Conservation (phyloP, 2,888 invertebrate genomes). For the Coleophora deauratella region DNA sequence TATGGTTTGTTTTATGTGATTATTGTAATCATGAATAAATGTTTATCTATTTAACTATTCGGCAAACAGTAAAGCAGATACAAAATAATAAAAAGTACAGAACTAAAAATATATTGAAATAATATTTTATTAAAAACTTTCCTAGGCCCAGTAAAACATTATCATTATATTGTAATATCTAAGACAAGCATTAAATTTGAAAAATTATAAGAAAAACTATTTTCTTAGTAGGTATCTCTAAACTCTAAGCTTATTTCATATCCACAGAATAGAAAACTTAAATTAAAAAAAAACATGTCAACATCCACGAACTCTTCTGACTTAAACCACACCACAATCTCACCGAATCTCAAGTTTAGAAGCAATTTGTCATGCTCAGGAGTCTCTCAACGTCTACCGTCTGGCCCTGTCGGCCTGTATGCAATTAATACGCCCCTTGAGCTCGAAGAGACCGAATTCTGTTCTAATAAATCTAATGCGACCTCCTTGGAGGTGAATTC, state of each 20-base stretch:
- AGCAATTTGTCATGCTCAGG: slow-evolving; percentile 30
- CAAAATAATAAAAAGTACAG: too few species aligned
- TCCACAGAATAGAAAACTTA: neutral
- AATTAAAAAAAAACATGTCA: neutral
- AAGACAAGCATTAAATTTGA: too few species aligned
- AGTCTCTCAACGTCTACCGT: slow-evolving; percentile 25
- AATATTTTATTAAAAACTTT: too few species aligned
- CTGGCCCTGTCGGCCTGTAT: slow-evolving; percentile 21
- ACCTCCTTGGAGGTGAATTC: neutral
- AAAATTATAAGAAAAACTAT: too few species aligned
- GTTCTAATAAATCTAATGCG: neutral
- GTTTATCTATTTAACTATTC: too few species aligned
- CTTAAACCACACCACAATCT: slow-evolving; percentile 11
- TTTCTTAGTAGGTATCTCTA: slow-evolving; percentile 1
- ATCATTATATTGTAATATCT: too few species aligned
- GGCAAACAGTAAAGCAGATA: too few species aligned
- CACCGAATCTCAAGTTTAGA: neutral
- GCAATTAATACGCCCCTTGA: slow-evolving; percentile 23
- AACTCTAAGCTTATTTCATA: too few species aligned
- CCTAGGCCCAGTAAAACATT: too few species aligned
- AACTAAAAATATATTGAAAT: too few species aligned
- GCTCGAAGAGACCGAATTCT: slow-evolving; percentile 5
- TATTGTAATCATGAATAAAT: too few species aligned
- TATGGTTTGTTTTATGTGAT: too few species aligned
- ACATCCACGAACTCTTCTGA: neutral